A percentile compares a stretch with the other conserved stretches of the same genome.
phyloP scores from a whole-genome alignment of 2,888 invertebrate genomes.

The Notocelia uddmanniana region DNA sequence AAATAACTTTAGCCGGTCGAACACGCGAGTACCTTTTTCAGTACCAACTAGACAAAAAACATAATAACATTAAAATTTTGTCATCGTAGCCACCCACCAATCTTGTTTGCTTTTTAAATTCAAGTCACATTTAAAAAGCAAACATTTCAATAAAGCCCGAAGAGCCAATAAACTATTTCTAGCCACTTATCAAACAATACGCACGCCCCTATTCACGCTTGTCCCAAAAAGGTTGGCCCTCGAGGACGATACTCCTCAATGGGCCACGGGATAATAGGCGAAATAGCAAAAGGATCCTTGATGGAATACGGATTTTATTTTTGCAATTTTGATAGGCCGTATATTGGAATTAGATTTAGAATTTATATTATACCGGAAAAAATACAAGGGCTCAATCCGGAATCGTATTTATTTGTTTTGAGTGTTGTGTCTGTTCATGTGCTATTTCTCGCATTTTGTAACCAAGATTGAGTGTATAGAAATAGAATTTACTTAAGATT shows the following conservation, averaged over 20 bases:
- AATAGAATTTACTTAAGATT: too few species aligned
- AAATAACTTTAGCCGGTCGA: too few species aligned
- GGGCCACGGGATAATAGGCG: constrained; percentile 28
- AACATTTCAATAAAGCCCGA: constrained; percentile 32
- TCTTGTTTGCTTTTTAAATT: background rate
- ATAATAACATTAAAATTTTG: too few species aligned
- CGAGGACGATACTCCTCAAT: constrained; percentile 34
- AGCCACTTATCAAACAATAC: constrained; percentile 39
- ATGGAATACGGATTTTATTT: constrained; percentile 31
- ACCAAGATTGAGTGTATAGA: too few species aligned
- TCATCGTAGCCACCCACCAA: background rate
- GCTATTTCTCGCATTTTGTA: too few species aligned
- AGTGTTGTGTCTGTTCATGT: too few species aligned
- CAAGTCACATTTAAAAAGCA: constrained; percentile 11
- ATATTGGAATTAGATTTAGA: background rate
- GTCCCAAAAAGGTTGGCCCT: constrained; percentile 34
- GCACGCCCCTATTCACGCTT: constrained; percentile 34
- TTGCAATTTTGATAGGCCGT: constrained; percentile 27
- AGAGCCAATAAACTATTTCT: constrained; percentile 36
- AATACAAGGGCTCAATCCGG: background rate
- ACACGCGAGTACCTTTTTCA: too few species aligned
- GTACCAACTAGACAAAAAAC: too few species aligned
- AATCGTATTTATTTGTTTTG: background rate
- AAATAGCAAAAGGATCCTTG: constrained; percentile 19
- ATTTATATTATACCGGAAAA: background rate